Evolutionary conservation across 2,113 vertebrate species (phyloP).

Genomic region (Illadopsis cleaveri): DNA sequence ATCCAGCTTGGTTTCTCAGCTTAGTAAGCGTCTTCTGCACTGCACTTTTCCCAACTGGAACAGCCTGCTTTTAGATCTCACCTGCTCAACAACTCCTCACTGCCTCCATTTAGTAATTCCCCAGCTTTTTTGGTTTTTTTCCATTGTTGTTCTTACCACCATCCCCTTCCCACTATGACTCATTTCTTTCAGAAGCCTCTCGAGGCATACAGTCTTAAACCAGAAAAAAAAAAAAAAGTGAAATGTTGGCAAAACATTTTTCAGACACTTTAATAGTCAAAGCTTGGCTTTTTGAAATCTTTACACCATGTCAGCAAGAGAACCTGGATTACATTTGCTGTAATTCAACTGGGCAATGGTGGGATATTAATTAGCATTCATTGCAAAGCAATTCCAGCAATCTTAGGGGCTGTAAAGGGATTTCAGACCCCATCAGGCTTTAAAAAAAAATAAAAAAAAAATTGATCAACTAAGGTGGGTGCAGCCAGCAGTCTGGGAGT

Average conservation of each 20-base stretch:
- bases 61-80: constrained; percentile 56
- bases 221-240: neutral
- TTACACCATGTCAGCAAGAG: neutral
- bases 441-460: neutral
- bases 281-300: neutral
- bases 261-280: neutral
- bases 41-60: constrained; percentile 42
- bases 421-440: neutral
- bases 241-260: neutral
- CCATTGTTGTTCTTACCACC: neutral
- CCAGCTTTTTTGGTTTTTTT: neutral
- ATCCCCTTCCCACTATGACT: neutral
- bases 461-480: neutral
- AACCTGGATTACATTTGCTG: neutral
- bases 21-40: constrained; percentile 32
- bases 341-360: neutral
- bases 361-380: neutral
- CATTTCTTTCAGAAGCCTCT: constrained; percentile 13
- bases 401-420: neutral
- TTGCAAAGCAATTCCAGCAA: neutral
- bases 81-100: constrained; percentile 26
- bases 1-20: constrained; percentile 51
- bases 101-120: constrained; percentile 6
- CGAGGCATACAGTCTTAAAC: neutral
- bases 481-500: neutral